Evolutionary conservation across 2,113 vertebrate genomes (phyloP), one percentile per base, ranked within the genome.

Genomic region (Abramis brama): DNA sequence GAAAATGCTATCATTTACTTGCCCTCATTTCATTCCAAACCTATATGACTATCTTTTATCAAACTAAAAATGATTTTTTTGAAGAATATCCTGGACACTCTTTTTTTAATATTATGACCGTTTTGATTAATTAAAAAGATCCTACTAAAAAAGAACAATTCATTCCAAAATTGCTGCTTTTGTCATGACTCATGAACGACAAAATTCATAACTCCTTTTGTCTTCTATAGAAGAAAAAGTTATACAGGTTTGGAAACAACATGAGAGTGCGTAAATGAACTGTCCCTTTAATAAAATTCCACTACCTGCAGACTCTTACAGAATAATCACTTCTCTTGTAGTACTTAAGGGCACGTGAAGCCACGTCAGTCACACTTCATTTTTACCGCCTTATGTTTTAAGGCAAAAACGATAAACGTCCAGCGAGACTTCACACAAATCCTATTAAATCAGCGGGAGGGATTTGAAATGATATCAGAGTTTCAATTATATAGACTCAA

Each of bases 401-500:
- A 79, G 70, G 68, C 25, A 25, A 85, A 87, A 90, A 88, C 50
- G 68, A 87, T 89, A 70, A 90, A 88, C 19, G 74, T 90, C 81
- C 75, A 75, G 80, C 73, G 85, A 64, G 87, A 89, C 82, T 90
- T 88, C 81, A 87, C 84, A 88, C 85, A 88, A 88, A 90, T 87
- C 85, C 86, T 86, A 85, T 89, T 91, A 88, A 90, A 90, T 88
- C 86, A 88, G 79, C 83, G 12, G 47, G 86, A 66, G 83, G 83
- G 86, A 84, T 91, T 91, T 90, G 86, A 92, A 92, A 93, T 93
- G 91, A 93, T 91, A 91, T 91, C 87, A 89, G 91, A 93, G 91
- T 92, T 95, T 93, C 93, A 91, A 92, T 95, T 94, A 92, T 94
- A 94, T 95, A 92, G 93, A 94, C 94, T 94, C 89, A 91, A 93